Evolutionary conservation across 1,140 invertebrate species (phyloP).

Genomic region (Drosophila paulistorum): DNA sequence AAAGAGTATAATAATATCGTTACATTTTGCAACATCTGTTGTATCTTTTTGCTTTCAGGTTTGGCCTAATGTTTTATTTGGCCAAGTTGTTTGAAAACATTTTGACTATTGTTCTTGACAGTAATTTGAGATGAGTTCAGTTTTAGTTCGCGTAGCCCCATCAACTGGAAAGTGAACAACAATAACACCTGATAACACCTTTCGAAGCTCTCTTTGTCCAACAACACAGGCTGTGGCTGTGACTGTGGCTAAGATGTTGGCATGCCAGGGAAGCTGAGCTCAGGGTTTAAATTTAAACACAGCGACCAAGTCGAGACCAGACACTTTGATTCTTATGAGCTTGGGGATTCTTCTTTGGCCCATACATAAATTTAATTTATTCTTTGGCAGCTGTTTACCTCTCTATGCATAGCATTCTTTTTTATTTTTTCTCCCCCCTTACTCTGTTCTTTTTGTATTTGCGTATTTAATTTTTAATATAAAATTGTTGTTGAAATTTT

Average conservation of each 20-base stretch:
- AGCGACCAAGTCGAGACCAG: conserved; percentile 24
- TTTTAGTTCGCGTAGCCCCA: conserved; percentile 20
- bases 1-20: conserved; percentile 1
- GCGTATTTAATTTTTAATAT: conserved; percentile 59
- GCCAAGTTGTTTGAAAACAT: conserved; percentile 27
- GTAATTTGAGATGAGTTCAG: conserved; percentile 51
- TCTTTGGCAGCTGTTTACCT: conserved; percentile 65
- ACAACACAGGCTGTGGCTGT: background rate
- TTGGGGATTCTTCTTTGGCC: conserved; percentile 32
- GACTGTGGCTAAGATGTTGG: background rate
- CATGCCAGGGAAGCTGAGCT: conserved; percentile 62
- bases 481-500: conserved; percentile 56
- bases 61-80: conserved; percentile 26
- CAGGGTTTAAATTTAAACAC: conserved; percentile 77
- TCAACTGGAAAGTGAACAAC: conserved; percentile 46
- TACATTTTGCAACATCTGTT: conserved; percentile 7
- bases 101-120: conserved; percentile 38
- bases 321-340: conserved; percentile 46
- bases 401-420: conserved; percentile 56
- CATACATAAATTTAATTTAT: conserved; percentile 76
- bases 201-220: conserved; percentile 34
- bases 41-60: conserved; percentile 2
- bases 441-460: conserved; percentile 46
- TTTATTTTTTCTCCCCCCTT: conserved; percentile 10
- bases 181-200: conserved; percentile 58